phyloP scores from a whole-genome alignment of 2,113 vertebrate genomes.

The Solea solea region DNA sequence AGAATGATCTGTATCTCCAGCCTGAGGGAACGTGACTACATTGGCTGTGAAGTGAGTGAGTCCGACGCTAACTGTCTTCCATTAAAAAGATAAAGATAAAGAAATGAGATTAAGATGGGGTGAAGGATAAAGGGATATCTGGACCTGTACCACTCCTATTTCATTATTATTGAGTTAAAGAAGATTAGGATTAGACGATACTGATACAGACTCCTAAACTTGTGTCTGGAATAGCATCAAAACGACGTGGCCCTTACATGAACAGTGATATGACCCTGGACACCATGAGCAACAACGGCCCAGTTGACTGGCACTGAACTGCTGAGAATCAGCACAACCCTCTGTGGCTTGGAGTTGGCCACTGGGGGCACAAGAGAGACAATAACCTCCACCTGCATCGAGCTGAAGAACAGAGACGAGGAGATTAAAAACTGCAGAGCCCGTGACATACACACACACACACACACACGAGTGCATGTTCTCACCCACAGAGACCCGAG shows the following conservation, averaged over 20 bases:
- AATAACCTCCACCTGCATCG: constrained; percentile 76
- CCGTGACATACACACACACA: not conserved
- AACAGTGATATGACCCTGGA: constrained; percentile 74
- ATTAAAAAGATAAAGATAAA: too few relatives aligned
- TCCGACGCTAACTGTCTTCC: too few relatives aligned
- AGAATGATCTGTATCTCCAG: too few relatives aligned
- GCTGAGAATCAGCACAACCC: constrained; percentile 79
- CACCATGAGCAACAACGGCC: constrained; percentile 69
- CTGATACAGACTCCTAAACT: too few relatives aligned
- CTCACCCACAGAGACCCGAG: constrained; percentile 77
- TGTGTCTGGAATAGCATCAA: not conserved
- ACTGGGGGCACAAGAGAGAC: constrained; percentile 73
- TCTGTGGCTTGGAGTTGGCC: constrained; percentile 44
- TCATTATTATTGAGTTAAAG: too few relatives aligned
- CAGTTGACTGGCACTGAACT: constrained; percentile 79
- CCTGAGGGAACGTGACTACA: too few relatives aligned
- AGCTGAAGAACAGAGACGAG: constrained; percentile 32
- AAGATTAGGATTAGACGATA: too few relatives aligned
- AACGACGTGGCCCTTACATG: constrained; percentile 44
- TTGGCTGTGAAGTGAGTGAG: too few relatives aligned
- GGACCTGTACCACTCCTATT: too few relatives aligned
- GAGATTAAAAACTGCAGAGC: not conserved
- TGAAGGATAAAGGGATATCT: too few relatives aligned
- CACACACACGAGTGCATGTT: not conserved
- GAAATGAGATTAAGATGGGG: too few relatives aligned